Conservation (phyloP, 2,797 vertebrate species). For the Agapornis canus region DNA sequence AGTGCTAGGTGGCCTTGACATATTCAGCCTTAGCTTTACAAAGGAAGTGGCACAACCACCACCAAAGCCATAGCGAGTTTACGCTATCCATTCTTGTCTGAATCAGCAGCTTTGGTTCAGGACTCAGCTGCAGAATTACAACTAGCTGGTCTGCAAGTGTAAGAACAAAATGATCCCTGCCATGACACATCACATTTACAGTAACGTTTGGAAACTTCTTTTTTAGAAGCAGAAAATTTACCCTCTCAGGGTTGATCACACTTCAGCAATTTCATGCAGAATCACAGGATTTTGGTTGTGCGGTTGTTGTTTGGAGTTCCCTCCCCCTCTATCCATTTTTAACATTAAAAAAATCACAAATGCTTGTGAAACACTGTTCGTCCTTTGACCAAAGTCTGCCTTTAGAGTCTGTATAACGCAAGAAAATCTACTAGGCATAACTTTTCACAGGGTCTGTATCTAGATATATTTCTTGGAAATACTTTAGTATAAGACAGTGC, state of each 20-base stretch:
- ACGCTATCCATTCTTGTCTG: not conserved
- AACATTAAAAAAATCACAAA: not conserved
- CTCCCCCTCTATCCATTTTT: not conserved
- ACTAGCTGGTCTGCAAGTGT: not conserved
- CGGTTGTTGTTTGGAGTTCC: not conserved
- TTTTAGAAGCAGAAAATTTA: not conserved
- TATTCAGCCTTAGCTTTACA: not conserved
- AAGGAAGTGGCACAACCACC: not conserved
- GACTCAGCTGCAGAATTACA: not conserved
- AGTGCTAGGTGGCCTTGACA: not conserved
- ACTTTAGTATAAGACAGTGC: slow-evolving; percentile 12
- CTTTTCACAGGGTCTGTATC: not conserved
- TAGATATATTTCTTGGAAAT: slow-evolving; percentile 50
- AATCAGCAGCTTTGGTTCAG: not conserved
- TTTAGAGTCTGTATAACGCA: not conserved
- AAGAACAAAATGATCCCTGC: not conserved
- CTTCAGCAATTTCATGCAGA: not conserved
- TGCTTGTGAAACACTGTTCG: not conserved
- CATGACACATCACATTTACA: not conserved
- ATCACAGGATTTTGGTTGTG: not conserved
- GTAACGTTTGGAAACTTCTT: not conserved
- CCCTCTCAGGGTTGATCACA: not conserved
- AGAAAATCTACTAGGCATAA: slow-evolving; percentile 2
- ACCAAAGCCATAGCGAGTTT: accelerated
- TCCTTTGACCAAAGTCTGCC: not conserved